These are phyloP conservation scores for Helobdella robusta DNA, from an alignment of 2,888 invertebrate genomes.

Conservation along the genomic window DNA sequence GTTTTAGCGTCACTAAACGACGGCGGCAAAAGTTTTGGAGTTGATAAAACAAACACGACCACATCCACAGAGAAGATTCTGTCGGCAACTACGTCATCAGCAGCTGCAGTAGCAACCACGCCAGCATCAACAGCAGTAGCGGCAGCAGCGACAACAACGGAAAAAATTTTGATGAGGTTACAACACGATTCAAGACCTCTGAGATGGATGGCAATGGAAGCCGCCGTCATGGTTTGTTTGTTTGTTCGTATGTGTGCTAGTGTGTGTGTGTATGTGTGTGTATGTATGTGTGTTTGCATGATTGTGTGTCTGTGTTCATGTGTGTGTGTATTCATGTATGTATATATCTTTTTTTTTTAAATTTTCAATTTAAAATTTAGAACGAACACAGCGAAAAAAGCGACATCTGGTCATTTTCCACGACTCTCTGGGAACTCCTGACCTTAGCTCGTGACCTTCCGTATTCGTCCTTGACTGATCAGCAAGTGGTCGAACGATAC, in stretches of 20 bases:
- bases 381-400: background rate
- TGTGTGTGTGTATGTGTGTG: no score
- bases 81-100: conserved; percentile 4
- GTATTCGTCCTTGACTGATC: conserved; percentile 5
- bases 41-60: no score
- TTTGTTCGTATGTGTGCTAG: no score
- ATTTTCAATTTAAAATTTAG: no score
- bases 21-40: no score
- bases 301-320: no score
- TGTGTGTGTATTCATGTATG: no score
- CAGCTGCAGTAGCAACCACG: background rate
- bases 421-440: conserved; percentile 14
- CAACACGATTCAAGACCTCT: background rate
- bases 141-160: background rate
- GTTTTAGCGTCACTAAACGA: no score
- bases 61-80: background rate
- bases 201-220: conserved; percentile 11
- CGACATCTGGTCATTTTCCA: conserved; percentile 6
- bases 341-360: no score
- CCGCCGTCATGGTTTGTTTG: background rate
- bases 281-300: no score
- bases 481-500: background rate
- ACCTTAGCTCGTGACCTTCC: conserved; percentile 12
- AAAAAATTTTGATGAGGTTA: background rate
- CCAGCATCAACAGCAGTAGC: background rate